Conservation (phyloP, 2,888 invertebrate genomes). For the Netelia fuscicornis region DNA sequence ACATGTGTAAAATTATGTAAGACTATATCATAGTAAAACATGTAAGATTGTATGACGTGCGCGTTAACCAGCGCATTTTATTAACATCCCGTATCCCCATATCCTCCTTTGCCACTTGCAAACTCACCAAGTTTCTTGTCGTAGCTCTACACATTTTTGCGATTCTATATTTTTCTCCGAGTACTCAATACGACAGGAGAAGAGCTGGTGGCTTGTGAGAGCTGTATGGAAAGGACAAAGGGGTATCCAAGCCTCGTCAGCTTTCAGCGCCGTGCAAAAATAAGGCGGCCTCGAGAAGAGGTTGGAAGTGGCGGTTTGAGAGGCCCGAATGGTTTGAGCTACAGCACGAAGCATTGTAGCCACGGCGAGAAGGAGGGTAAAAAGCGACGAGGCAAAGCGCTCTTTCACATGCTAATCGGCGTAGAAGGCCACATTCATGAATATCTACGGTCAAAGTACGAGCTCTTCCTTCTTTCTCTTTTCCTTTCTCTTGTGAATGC, state of each 20-base stretch:
- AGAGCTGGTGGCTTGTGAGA: conserved; percentile 26
- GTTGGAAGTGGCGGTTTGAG: conserved; percentile 32
- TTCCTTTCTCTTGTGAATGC: conserved; percentile 26
- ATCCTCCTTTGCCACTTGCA: conserved; percentile 67
- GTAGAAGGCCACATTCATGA: conserved; percentile 81
- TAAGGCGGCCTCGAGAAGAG: conserved; percentile 64
- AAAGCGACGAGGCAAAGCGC: conserved; percentile 81
- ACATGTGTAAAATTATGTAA: too few species aligned
- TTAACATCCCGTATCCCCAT: conserved; percentile 67
- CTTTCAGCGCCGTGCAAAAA: conserved; percentile 66
- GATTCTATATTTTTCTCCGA: conserved; percentile 34
- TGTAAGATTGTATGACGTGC: too few species aligned
- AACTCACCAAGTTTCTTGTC: conserved; percentile 47
- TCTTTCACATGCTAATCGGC: conserved; percentile 84
- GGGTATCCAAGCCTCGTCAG: conserved; percentile 59
- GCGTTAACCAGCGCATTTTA: conserved; percentile 57
- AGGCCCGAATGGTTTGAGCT: conserved; percentile 26
- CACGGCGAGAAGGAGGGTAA: conserved; percentile 67
- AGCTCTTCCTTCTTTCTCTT: conserved; percentile 43
- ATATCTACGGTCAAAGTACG: conserved; percentile 83
- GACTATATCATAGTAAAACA: too few species aligned
- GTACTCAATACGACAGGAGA: conserved; percentile 25
- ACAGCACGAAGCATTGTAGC: conserved; percentile 44
- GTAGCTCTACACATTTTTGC: conserved; percentile 10
- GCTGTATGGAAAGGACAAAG: conserved; percentile 27